Conservation (phyloP, 2,888 invertebrate species). For the Eilema depressum region DNA sequence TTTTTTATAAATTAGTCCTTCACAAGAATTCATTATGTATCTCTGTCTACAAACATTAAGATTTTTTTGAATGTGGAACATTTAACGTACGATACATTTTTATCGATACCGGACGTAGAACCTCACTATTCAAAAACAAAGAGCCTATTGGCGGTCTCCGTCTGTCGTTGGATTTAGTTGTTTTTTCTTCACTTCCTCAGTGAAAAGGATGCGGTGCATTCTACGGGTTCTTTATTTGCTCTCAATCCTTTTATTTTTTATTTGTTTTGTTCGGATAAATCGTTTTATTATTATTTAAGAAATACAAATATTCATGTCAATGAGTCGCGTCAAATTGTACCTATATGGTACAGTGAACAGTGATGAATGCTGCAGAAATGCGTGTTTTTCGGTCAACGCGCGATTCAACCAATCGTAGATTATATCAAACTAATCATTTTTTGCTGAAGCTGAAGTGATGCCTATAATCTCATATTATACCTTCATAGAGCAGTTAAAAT, state of each 20-base stretch:
- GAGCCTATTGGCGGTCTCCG: constrained; percentile 75
- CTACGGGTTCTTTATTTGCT: constrained; percentile 70
- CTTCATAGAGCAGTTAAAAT: neutral
- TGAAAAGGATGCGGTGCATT: constrained; percentile 76
- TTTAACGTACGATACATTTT: constrained; percentile 14
- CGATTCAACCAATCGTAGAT: no score
- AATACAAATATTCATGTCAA: constrained; percentile 42
- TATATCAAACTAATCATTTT: no score
- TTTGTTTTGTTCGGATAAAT: constrained; percentile 46
- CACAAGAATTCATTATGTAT: neutral
- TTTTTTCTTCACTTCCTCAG: constrained; percentile 74
- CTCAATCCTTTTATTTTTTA: constrained; percentile 57
- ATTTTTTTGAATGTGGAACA: neutral
- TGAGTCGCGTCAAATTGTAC: constrained; percentile 32
- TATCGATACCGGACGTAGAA: constrained; percentile 44
- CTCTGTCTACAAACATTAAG: neutral
- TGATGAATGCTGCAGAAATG: no score
- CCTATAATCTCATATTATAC: no score
- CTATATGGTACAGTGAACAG: neutral
- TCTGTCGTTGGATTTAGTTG: constrained; percentile 69
- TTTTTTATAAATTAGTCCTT: neutral
- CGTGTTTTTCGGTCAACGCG: no score
- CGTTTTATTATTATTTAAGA: constrained; percentile 45
- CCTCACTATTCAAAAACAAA: constrained; percentile 73
- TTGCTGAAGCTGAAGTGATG: no score